Percentiles rank a stretch among this genome's conserved stretches.
Conservation (phyloP, 2,797 vertebrate species). For the Phaenicophaeus curvirostris region DNA sequence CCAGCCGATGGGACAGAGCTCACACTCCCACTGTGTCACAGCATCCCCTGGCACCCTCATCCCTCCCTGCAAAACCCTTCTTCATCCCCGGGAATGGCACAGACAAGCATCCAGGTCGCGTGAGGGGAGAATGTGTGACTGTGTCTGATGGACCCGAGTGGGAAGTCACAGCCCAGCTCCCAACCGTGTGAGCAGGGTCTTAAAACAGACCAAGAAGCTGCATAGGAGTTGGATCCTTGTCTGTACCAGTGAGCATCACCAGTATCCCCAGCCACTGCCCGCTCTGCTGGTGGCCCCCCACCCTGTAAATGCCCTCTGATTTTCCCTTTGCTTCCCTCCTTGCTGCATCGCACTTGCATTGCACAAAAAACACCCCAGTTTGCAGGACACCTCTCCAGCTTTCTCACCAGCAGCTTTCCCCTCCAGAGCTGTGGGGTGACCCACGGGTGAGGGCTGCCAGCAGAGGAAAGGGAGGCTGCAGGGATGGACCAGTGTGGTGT, state of each 20-base stretch:
- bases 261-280: not conserved
- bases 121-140: not conserved
- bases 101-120: not conserved
- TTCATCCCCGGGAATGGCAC: not conserved
- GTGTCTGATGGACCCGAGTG: no score
- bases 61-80: not conserved
- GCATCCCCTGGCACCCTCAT: not conserved
- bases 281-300: rapidly evolving
- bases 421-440: not conserved
- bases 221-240: not conserved
- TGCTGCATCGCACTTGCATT: rapidly evolving
- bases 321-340: not conserved
- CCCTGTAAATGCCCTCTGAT: not conserved
- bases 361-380: not conserved
- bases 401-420: not conserved
- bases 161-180: not conserved
- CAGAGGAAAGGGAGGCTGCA: rapidly evolving
- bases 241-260: not conserved
- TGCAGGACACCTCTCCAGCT: not conserved
- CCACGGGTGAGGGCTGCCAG: not conserved
- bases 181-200: rapidly evolving
- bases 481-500: not conserved
- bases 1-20: rapidly evolving
- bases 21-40: rapidly evolving
- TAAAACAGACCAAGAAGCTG: not conserved